phyloP scores from a whole-genome alignment of 2,888 invertebrate genomes.

The Charanyca ferruginea region DNA sequence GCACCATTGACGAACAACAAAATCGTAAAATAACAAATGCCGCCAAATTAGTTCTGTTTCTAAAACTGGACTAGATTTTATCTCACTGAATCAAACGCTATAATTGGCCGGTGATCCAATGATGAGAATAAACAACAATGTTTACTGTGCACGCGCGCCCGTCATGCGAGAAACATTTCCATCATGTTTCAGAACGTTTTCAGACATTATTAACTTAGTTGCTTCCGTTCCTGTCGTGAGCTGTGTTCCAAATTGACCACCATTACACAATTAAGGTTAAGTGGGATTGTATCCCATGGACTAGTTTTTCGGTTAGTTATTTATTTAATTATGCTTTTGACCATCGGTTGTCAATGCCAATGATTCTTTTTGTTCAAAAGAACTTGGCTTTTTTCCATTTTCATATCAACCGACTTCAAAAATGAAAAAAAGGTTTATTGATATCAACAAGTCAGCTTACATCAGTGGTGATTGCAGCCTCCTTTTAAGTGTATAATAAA shows the following conservation, averaged over 20 bases:
- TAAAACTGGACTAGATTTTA: conserved; percentile 41
- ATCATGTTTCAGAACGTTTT: conserved; percentile 75
- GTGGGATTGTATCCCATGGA: conserved; percentile 59
- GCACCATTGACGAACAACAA: neutral
- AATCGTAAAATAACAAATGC: neutral
- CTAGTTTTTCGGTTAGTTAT: conserved; percentile 49
- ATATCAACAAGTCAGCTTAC: too few species aligned
- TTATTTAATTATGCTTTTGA: conserved; percentile 31
- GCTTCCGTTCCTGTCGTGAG: conserved; percentile 70
- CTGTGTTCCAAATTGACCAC: conserved; percentile 66
- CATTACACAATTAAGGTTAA: conserved; percentile 68
- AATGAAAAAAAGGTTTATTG: too few species aligned
- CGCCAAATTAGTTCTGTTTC: conserved; percentile 30
- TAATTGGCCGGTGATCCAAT: conserved; percentile 64
- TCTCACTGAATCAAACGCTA: conserved; percentile 53
- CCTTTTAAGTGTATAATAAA: too few species aligned
- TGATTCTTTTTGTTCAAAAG: neutral
- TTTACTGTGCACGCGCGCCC: conserved; percentile 59
- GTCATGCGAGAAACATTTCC: conserved; percentile 79
- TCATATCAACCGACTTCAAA: too few species aligned
- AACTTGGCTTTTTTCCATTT: neutral
- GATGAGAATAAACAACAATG: conserved; percentile 65
- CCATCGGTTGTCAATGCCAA: conserved; percentile 2
- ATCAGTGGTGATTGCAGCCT: too few species aligned
- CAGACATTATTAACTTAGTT: conserved; percentile 74